Base-by-base conservation (phyloP, 2,797 vertebrate genomes). In the Phoxinus dragarum region DNA sequence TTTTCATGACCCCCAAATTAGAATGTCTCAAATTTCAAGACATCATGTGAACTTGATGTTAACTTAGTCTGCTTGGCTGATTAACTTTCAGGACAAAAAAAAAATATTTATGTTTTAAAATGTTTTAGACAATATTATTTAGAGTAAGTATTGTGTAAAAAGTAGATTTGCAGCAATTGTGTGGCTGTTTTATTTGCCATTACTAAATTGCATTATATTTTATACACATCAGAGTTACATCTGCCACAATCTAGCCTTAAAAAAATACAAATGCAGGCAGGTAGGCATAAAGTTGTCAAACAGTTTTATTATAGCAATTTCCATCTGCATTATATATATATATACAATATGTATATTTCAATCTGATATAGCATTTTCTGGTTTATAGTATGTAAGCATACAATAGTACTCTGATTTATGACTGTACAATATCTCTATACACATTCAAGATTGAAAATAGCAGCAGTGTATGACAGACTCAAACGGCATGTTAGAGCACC, bases 361-460 rank as follows among this genome's bases (percentile, higher is more conserved):
- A 79, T 85, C 80, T 83, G 74, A 82, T 86, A 88, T 81, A 84
- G 76, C 86, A 88, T 85, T 74, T 67, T 87, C 80, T 89, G 69
- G 59, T 83, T 88, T 76, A 86, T 89, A 77, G 82, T 73, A 71
- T 81, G 78, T 89, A 90, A 89, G 89, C 86, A 89, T 87, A 87
- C 75, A 90, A 88, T 89, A 89, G 47, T 82, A 82, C 78, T 88
- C 81, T 79, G 38, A 84, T 88, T 81, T 88, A 86, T 88, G 76
- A 84, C 87, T 84, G 80, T 88, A 80, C 79, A 87, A 79, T 84
- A 86, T 88, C 59, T 88, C 73, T 88, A 64, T 81, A 87, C 84
- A 90, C 88, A 90, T 89, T 90, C 87, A 90, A 88, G 77, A 88
- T 64, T 89, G 72, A 88, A 78, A 88, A 89, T 90, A 90, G 90